Evolutionary conservation across 2,113 vertebrate genomes (phyloP).

Genomic region (Psilopsiagon aymara): DNA sequence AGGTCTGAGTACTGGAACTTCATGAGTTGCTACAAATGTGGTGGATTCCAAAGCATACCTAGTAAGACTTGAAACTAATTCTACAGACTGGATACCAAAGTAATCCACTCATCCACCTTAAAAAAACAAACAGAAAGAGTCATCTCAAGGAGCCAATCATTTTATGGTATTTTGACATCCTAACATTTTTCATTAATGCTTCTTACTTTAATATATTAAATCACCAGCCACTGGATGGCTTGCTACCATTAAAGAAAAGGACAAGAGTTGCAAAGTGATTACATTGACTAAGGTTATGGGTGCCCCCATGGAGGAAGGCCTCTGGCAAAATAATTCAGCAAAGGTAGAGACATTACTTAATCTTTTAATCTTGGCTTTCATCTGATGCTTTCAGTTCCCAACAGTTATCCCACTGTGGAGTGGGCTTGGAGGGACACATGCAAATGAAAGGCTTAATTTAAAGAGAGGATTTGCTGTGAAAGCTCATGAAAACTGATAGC

Average conservation of each 20-base stretch:
- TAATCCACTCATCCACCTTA: constrained; percentile 41
- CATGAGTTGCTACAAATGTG: constrained; percentile 42
- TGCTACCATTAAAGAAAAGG: constrained; percentile 50
- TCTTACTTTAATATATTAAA: constrained; percentile 74
- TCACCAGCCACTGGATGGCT: constrained; percentile 82
- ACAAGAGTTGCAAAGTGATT: constrained; percentile 59
- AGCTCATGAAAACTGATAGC: constrained; percentile 14
- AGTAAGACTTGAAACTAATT: constrained; percentile 77
- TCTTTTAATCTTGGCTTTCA: constrained; percentile 44
- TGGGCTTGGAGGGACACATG: neutral
- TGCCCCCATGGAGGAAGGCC: constrained; percentile 48
- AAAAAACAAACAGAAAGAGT: constrained; percentile 16
- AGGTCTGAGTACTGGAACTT: constrained; percentile 62
- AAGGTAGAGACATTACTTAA: constrained; percentile 31
- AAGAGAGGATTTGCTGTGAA: constrained; percentile 55
- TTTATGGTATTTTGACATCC: constrained; percentile 38
- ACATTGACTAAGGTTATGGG: constrained; percentile 40
- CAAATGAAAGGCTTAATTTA: constrained; percentile 39
- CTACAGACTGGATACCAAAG: constrained; percentile 78
- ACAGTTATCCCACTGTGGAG: neutral
- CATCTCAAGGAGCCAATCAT: constrained; percentile 55
- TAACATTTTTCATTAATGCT: constrained; percentile 34
- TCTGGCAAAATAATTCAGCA: constrained; percentile 37
- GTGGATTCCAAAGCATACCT: constrained; percentile 69
- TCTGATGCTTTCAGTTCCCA: constrained; percentile 19